phyloP scores from a whole-genome alignment of 1,140 invertebrate species.

The Cherax quadricarinatus region DNA sequence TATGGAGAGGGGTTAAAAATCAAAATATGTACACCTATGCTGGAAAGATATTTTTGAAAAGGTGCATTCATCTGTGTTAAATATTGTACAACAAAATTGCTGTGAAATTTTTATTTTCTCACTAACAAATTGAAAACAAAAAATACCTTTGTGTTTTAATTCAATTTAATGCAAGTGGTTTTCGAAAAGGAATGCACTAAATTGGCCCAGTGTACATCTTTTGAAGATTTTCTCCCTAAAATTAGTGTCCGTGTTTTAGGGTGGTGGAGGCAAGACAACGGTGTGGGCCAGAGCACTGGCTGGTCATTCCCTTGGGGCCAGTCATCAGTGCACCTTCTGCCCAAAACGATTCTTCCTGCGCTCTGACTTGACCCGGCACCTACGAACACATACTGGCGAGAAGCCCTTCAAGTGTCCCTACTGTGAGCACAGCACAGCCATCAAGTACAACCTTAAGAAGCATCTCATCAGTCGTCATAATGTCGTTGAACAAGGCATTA shows the following conservation, averaged over 20 bases:
- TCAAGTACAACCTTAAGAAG: conserved; percentile 69
- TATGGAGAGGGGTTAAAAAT: conserved; percentile 10
- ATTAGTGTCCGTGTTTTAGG: conserved; percentile 62
- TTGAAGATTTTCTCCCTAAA: conserved; percentile 45
- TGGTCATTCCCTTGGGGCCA: conserved; percentile 62
- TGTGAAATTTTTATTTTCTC: not conserved
- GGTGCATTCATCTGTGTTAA: not conserved
- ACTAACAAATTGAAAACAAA: not conserved
- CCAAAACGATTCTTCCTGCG: conserved; percentile 66
- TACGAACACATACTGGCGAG: conserved; percentile 63
- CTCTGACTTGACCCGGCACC: conserved; percentile 61
- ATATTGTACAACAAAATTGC: not conserved
- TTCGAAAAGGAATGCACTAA: conserved; percentile 1
- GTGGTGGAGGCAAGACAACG: conserved; percentile 55
- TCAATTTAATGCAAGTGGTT: not conserved
- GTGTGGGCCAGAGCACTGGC: conserved; percentile 64
- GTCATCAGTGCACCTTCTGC: conserved; percentile 66
- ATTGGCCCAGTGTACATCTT: conserved; percentile 19
- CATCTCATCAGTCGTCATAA: conserved; percentile 67
- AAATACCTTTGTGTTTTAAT: not conserved
- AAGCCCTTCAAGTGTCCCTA: conserved; percentile 66
- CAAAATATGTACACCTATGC: conserved; percentile 11
- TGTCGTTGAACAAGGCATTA: conserved; percentile 66
- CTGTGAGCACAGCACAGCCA: conserved; percentile 66
- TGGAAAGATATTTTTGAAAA: not conserved